Evolutionary conservation across 2,888 invertebrate genomes (phyloP), one percentile per base, ranked within the genome.

Genomic region (Caenorhabditis sp.): DNA sequence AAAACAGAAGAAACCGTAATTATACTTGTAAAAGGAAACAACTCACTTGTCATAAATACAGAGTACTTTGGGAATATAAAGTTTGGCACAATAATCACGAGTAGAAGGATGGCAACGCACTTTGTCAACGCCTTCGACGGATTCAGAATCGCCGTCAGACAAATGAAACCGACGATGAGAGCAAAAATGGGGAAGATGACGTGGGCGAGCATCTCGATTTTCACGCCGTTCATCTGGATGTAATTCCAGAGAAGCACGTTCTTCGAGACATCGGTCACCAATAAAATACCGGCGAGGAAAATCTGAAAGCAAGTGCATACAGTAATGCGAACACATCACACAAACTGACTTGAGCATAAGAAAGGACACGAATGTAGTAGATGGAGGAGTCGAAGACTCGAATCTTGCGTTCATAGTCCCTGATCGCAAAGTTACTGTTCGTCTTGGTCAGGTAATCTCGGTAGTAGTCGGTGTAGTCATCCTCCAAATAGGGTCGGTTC

Each of bases 211-310:
- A 78, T 79, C 72, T 83, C 79, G 15, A 83, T 59, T 59, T 83
- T 81, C 6, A 75, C 73, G 32, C 75, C 81, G 37, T 75, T 71
- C 26, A 77, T 70, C 35, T 75, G 66, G 13, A 83, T 37, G 59
- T 75, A 78, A 37, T 79, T 79, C 83, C 83, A 83, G 15, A 83
- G 59, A 5, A 83, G 65, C 15, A 81, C 77, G 39, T 71, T 72
- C 27, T 75, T 71, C 13, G 83, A 83, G 30, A 81, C 74, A 48
- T 83, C 81, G 17, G 79, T 68, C 22, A 83, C 79, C n/a, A 83
- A 58, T 6, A 83, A 62, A 17, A 81, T 73, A 58, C 83, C 80
- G 43, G 80, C 78, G 20, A 80, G 39, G 46, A 83, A 81, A 7
- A 81, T 78, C 81, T 80, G 59, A 22, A 43, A 43, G 43, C 6